These are phyloP conservation scores for Thereva nobilitata DNA, from an alignment of 2,888 invertebrate species.

Conservation along the genomic window DNA sequence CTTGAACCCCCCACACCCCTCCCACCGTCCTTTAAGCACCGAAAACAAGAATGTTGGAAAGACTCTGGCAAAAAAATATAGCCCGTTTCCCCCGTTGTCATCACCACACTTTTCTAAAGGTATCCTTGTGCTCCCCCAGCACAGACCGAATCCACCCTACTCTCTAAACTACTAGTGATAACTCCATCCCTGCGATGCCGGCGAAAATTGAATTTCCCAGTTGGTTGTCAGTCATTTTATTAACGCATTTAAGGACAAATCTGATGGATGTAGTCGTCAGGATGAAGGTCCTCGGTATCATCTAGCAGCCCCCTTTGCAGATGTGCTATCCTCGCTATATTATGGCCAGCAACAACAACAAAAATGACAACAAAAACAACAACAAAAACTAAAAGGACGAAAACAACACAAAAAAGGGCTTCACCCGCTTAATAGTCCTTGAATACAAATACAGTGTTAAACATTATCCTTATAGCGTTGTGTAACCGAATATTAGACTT, in stretches of 20 bases:
- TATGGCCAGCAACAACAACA: not conserved
- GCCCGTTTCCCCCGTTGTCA: not conserved
- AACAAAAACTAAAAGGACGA: constrained; percentile 1
- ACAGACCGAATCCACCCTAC: not conserved
- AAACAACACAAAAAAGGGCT: not conserved
- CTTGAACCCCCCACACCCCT: not conserved
- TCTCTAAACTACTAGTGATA: constrained; percentile 18
- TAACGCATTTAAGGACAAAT: constrained; percentile 43
- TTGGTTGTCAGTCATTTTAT: constrained; percentile 44
- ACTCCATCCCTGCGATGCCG: constrained; percentile 31
- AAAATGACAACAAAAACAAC: constrained; percentile 10
- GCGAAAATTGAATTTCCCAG: constrained; percentile 44
- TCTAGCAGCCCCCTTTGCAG: constrained; percentile 15
- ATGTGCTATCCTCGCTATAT: not conserved
- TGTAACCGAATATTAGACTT: constrained; percentile 36
- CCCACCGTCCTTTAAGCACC: constrained; percentile 8
- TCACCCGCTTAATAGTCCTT: constrained; percentile 33
- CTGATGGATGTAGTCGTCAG: constrained; percentile 38
- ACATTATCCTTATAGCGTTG: constrained; percentile 37
- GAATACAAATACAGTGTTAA: constrained; percentile 39
- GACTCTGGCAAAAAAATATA: not conserved
- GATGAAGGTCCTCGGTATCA: not conserved
- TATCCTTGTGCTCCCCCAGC: constrained; percentile 1
- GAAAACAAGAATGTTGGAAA: not conserved
- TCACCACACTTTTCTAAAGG: not conserved